Percentiles rank a stretch among this genome's conserved stretches.
phyloP scores from a whole-genome alignment of 2,113 vertebrate species.

The Zapus hudsonius region DNA sequence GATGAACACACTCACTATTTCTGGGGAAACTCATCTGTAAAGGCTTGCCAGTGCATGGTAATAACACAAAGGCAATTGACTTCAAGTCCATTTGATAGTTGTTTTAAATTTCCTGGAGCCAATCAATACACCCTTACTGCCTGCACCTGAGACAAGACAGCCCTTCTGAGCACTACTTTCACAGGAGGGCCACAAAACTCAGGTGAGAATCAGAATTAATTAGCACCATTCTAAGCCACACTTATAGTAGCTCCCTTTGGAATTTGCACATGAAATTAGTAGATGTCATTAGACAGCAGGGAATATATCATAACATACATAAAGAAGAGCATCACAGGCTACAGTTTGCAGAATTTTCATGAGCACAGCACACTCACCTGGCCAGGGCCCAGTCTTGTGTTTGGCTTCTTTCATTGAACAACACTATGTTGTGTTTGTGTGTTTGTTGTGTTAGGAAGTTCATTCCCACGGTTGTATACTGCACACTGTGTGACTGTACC shows the following conservation, averaged over 20 bases:
- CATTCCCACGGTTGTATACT: neutral
- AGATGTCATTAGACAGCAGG: neutral
- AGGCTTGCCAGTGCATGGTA: neutral
- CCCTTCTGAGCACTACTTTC: neutral
- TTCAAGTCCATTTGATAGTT: neutral
- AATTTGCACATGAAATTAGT: neutral
- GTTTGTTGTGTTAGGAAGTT: neutral
- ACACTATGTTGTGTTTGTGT: neutral
- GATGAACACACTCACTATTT: neutral
- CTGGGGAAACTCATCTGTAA: neutral
- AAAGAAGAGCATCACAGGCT: neutral
- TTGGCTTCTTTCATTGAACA: neutral
- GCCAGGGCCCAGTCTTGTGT: neutral
- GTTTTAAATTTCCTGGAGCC: neutral
- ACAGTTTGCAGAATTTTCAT: neutral
- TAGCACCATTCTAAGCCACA: neutral
- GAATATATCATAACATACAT: neutral
- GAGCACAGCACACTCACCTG: neutral
- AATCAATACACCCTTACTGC: neutral
- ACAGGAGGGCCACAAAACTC: neutral
- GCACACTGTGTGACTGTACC: neutral
- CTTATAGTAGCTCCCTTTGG: neutral
- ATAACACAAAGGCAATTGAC: neutral
- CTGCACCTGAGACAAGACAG: neutral
- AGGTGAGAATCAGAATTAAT: neutral